Conservation (phyloP, 1,140 invertebrate genomes). For the Caenorhabditis inopinata region DNA sequence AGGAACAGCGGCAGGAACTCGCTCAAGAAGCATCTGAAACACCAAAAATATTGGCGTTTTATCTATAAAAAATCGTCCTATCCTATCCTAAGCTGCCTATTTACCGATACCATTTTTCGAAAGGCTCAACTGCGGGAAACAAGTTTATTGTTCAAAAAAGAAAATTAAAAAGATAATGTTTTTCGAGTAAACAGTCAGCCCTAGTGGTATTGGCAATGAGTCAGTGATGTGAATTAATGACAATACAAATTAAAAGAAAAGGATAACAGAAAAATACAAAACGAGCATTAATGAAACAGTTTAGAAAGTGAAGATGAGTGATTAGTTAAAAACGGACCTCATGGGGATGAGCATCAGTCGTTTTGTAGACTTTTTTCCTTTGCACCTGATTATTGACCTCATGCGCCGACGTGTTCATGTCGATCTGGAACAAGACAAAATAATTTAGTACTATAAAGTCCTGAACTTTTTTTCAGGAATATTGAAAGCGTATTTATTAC, state of each 20-base stretch:
- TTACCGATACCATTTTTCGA: not conserved
- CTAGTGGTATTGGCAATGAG: slow-evolving; percentile 24
- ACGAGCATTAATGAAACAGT: not conserved
- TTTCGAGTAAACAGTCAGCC: not conserved
- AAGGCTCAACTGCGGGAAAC: not conserved
- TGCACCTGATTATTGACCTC: slow-evolving; percentile 17
- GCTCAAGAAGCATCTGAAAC: no score
- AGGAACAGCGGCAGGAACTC: no score
- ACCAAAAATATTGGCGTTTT: no score
- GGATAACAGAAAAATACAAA: not conserved
- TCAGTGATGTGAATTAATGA: not conserved
- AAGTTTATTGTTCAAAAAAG: not conserved
- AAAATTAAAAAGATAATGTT: not conserved
- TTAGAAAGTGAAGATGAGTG: not conserved
- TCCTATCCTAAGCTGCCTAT: not conserved
- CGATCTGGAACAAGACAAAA: not conserved
- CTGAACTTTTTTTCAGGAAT: not conserved
- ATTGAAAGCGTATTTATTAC: no score
- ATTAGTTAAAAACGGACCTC: slow-evolving; percentile 5
- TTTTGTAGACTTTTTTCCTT: not conserved
- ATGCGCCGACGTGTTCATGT: not conserved
- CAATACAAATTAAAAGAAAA: not conserved
- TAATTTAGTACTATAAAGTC: not conserved
- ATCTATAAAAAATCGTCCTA: no score
- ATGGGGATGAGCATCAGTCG: not conserved